Percentiles rank a stretch among this genome's conserved stretches.
phyloP scores from a whole-genome alignment of 1,140 invertebrate species.

The Pseudomyrmex pallidus region DNA sequence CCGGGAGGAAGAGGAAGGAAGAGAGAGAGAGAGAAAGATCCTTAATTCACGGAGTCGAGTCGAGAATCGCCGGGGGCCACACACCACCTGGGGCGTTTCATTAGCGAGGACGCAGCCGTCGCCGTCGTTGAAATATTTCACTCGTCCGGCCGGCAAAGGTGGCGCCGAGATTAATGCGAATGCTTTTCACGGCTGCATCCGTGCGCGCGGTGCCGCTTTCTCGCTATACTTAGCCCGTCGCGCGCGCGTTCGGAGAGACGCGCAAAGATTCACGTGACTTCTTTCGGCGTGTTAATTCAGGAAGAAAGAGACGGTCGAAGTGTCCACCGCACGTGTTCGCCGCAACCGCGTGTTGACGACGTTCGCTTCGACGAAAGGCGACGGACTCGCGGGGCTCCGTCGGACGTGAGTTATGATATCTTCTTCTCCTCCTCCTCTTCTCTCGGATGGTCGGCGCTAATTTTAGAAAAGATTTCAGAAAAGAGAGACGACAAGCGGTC shows the following conservation, averaged over 20 bases:
- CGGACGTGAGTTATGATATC: no score
- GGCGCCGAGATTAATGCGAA: slow-evolving; percentile 61
- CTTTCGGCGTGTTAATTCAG: slow-evolving; percentile 56
- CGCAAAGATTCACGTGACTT: slow-evolving; percentile 59
- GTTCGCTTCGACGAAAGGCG: not conserved
- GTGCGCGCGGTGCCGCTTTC: not conserved
- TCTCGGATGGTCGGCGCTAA: no score
- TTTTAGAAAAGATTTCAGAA: no score
- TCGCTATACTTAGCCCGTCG: slow-evolving; percentile 46
- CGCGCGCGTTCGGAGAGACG: slow-evolving; percentile 22
- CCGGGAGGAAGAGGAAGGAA: not conserved
- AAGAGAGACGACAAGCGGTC: no score
- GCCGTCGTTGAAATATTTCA: slow-evolving; percentile 53
- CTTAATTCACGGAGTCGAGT: slow-evolving; percentile 3
- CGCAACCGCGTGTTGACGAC: slow-evolving; percentile 11
- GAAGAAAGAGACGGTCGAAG: slow-evolving; percentile 28
- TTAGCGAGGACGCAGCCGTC: slow-evolving; percentile 52
- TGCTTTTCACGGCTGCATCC: slow-evolving; percentile 55
- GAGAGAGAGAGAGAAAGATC: not conserved
- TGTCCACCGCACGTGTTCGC: slow-evolving; percentile 47
- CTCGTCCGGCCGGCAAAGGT: slow-evolving; percentile 47
- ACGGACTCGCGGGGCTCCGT: no score
- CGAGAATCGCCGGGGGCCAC: slow-evolving; percentile 19
- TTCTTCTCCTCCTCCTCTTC: no score
- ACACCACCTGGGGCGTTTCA: slow-evolving; percentile 53